Conservation (phyloP, 2,888 invertebrate species). For the Agrotis clavis region DNA sequence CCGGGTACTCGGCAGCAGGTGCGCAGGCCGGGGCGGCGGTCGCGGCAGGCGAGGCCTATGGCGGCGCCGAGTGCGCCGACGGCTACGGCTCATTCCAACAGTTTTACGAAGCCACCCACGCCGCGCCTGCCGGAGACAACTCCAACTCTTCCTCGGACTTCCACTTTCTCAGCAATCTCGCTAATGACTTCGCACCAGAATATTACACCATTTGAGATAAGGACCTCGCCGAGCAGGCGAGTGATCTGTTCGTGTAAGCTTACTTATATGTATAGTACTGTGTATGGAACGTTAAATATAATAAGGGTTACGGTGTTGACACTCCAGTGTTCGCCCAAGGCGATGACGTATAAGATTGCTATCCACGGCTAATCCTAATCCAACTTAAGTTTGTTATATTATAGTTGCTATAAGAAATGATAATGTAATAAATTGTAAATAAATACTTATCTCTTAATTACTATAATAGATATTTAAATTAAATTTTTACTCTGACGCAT, state of each 20-base stretch:
- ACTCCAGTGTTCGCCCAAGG: constrained; percentile 80
- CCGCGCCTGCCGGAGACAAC: constrained; percentile 93
- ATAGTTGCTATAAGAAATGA: constrained; percentile 73
- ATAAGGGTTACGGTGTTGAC: constrained; percentile 74
- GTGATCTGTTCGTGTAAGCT: constrained; percentile 88
- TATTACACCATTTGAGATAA: constrained; percentile 94
- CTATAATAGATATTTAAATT: constrained; percentile 63
- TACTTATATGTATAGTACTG: constrained; percentile 56
- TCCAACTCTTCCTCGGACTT: constrained; percentile 98
- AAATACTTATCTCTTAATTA: constrained; percentile 68
- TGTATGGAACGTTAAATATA: constrained; percentile 59
- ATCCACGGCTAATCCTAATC: constrained; percentile 74
- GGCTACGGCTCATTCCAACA: constrained; percentile 94
- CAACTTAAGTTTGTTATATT: constrained; percentile 76
- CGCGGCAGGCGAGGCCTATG: constrained; percentile 88
- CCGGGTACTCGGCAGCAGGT: constrained; percentile 70
- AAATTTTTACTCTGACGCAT: constrained; percentile 75
- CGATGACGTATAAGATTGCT: constrained; percentile 69
- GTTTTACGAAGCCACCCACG: constrained; percentile 92
- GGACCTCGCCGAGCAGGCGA: constrained; percentile 90
- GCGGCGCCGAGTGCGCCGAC: constrained; percentile 91
- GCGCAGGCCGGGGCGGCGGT: constrained; percentile 82
- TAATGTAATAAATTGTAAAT: constrained; percentile 87
- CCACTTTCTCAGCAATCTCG: constrained; percentile 97
- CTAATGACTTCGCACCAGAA: constrained; percentile 98